A percentile compares a stretch with the other conserved stretches of the same genome.
These are phyloP conservation scores for Nebria salina DNA, from an alignment of 2,888 invertebrate genomes.

Conservation along the genomic window DNA sequence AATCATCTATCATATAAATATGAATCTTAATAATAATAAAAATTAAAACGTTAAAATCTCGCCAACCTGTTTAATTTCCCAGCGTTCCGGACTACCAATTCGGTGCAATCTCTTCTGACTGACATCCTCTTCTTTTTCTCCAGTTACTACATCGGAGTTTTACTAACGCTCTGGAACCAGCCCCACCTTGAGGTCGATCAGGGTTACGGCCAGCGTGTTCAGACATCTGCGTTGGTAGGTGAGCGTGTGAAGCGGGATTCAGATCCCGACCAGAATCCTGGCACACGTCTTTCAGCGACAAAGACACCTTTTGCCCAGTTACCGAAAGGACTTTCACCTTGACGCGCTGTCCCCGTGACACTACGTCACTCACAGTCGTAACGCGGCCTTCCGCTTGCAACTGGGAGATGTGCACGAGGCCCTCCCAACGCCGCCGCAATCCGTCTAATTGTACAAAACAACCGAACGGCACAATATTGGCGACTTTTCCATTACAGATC, in stretches of 20 bases:
- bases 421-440: constrained; percentile 89
- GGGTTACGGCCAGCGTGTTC: constrained; percentile 88
- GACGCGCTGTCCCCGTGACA: constrained; percentile 87
- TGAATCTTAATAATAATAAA: neutral
- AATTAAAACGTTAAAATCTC: constrained; percentile 35
- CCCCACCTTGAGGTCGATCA: constrained; percentile 79
- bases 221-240: constrained; percentile 69
- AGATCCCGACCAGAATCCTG: constrained; percentile 94
- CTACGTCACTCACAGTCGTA: constrained; percentile 93
- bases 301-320: constrained; percentile 93
- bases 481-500: constrained; percentile 94
- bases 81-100: constrained; percentile 95
- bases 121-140: constrained; percentile 81
- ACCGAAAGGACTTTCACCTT: constrained; percentile 91
- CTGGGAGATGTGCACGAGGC: constrained; percentile 97
- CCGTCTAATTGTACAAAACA: constrained; percentile 97
- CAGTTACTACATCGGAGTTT: constrained; percentile 54
- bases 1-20: constrained; percentile 73
- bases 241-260: constrained; percentile 82
- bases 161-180: constrained; percentile 61
- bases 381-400: constrained; percentile 92
- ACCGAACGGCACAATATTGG: constrained; percentile 97
- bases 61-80: constrained; percentile 92
- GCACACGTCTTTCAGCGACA: constrained; percentile 98
- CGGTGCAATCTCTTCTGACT: constrained; percentile 87